Evolutionary conservation across 2,888 invertebrate genomes (phyloP), one percentile per base, ranked within the genome.

Genomic region (Orchestes rusci): DNA sequence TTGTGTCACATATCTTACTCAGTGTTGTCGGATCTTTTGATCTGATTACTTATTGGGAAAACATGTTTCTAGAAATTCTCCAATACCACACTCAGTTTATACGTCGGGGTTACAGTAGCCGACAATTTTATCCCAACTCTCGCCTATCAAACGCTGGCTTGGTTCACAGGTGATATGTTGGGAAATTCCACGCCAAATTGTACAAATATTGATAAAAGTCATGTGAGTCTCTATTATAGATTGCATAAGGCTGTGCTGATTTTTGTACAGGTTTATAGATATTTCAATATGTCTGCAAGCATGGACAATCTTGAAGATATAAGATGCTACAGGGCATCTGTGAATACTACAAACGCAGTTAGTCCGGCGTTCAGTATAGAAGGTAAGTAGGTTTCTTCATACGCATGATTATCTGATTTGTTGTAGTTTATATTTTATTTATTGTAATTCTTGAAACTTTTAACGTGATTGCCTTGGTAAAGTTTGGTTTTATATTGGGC

Each of bases 311-410:
- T 76, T 60, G 77, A 80, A 59, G 72, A 73, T 16, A 77, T 70
- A n/a, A 68, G 77, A 39, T 90, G 91, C 61, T 74, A 82, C 31
- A 73, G 80, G 50, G 80, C 84, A 0, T 81, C 83, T 0, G 80
- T 84, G 64, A 86, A 84, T 62, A 78, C 76, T 52, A 82, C 83
- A 29, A 69, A 74, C 51, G 90, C 90, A 1, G 60, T 81, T 7
- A 90, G 90, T 65, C 90, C 90, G n/a, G 91, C 90, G 1, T 91
- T 91, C 64, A 65, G 75, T 5, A 79, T 82, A 53, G 67, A 76
- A 53, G 80, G 87, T 86, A 65, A 65, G 60, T 7, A 38, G 4
- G 8, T 8, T 33, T 19, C n/a, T 35, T 19, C 7, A 33, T 16
- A 10, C 3, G 7, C 5, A 30, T 8, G 12, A 30, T 7, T 13